These are phyloP conservation scores for Actias luna DNA, from an alignment of 2,888 invertebrate genomes.

Conservation along the genomic window DNA sequence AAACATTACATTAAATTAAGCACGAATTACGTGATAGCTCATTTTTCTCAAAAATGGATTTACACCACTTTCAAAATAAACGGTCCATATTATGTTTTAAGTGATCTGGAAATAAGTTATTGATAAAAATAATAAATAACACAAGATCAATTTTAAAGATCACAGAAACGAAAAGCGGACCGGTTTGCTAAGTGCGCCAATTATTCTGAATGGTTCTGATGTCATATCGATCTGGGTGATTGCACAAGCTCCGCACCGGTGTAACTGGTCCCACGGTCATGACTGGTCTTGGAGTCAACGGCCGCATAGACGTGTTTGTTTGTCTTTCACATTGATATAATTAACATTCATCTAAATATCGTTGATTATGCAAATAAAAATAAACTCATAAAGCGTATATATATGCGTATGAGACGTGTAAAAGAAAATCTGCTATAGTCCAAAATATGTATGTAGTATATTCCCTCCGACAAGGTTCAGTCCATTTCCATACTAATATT, in stretches of 20 bases:
- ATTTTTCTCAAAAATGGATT: too few relatives aligned
- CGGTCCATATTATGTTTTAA: too few relatives aligned
- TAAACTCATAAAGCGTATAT: neutral
- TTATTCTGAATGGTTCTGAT: neutral
- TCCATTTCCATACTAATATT: too few relatives aligned
- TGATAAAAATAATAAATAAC: neutral
- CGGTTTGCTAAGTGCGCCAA: neutral
- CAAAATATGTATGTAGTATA: too few relatives aligned
- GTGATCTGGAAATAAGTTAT: neutral
- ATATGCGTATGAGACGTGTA: too few relatives aligned
- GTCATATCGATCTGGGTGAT: neutral
- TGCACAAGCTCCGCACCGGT: neutral
- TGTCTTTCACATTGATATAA: neutral
- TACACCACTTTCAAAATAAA: too few relatives aligned
- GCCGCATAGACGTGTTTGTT: neutral
- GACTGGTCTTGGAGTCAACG: constrained; percentile 6
- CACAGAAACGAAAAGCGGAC: neutral
- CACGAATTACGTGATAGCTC: too few relatives aligned
- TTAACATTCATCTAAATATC: neutral
- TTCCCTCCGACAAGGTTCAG: too few relatives aligned
- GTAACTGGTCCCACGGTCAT: constrained; percentile 5
- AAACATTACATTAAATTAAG: too few relatives aligned
- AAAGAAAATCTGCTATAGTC: too few relatives aligned
- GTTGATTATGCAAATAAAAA: neutral
- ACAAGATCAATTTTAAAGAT: neutral